phyloP scores from a whole-genome alignment of 1,140 invertebrate genomes.

The Lepidurus couesii region DNA sequence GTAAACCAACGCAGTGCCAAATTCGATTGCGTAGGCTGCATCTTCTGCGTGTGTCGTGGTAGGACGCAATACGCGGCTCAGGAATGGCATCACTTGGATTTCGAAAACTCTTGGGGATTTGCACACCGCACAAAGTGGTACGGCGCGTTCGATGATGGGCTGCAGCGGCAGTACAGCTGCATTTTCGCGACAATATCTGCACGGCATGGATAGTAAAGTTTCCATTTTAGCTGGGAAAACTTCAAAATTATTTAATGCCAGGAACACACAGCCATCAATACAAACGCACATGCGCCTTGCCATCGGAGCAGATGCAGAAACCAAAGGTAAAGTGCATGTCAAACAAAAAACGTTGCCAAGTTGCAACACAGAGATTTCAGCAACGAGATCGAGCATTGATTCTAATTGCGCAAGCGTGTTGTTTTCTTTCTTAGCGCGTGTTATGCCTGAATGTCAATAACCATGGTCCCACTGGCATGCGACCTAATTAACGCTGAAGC shows the following conservation, averaged over 20 bases:
- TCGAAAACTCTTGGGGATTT: slow-evolving; percentile 66
- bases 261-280: not conserved
- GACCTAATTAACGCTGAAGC: not conserved
- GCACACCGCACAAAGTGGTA: slow-evolving; percentile 61
- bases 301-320: too few species aligned
- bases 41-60: slow-evolving; percentile 37
- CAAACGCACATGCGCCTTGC: not conserved
- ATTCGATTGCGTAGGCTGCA: slow-evolving; percentile 54
- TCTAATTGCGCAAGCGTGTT: not conserved
- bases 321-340: too few species aligned
- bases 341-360: too few species aligned
- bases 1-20: slow-evolving; percentile 71
- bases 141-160: slow-evolving; percentile 49
- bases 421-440: not conserved
- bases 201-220: slow-evolving; percentile 52
- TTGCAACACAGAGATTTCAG: not conserved
- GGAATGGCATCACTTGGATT: slow-evolving; percentile 69
- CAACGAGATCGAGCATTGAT: not conserved
- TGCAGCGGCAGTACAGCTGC: slow-evolving; percentile 56
- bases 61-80: slow-evolving; percentile 59
- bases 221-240: slow-evolving; percentile 38
- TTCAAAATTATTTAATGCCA: not conserved
- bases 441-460: not conserved
- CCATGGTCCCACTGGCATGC: not conserved
- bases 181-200: slow-evolving; percentile 53